A percentile compares a stretch with the other conserved stretches of the same genome.
Evolutionary conservation across 1,140 invertebrate genomes (phyloP).

Genomic region (Cotesia vestalis): DNA sequence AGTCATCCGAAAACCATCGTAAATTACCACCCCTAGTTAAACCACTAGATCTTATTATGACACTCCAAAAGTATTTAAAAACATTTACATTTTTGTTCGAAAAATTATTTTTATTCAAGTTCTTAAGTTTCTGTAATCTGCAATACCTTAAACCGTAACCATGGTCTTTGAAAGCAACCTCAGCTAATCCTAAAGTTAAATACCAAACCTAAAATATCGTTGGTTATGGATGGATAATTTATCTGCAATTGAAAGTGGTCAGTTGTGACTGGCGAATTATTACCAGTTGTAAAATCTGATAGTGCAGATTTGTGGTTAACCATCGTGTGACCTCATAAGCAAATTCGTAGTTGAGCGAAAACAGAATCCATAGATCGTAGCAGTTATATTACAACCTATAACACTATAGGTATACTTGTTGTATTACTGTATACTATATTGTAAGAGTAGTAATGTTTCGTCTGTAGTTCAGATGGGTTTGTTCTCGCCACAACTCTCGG

Average conservation of each 20-base stretch:
- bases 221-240: not conserved
- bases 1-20: constrained; percentile 11
- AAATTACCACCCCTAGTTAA: constrained; percentile 12
- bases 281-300: constrained; percentile 10
- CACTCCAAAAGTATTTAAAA: too few relatives aligned
- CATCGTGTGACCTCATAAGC: constrained; percentile 10
- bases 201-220: not conserved
- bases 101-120: too few relatives aligned
- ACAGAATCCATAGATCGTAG: not conserved
- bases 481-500: constrained; percentile 26
- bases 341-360: constrained; percentile 8
- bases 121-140: too few relatives aligned
- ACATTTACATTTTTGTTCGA: too few relatives aligned
- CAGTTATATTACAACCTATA: too few relatives aligned
- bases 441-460: not conserved
- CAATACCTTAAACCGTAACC: too few relatives aligned
- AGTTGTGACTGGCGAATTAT: not conserved
- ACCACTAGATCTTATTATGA: constrained; percentile 1
- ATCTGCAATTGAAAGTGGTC: not conserved
- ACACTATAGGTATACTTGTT: too few relatives aligned
- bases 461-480: constrained; percentile 4
- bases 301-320: not conserved
- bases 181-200: not conserved
- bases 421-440: too few relatives aligned
- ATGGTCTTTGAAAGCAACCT: not conserved